A percentile compares a stretch with the other conserved stretches of the same genome.
Evolutionary conservation across 2,113 vertebrate species (phyloP).

Genomic region (Albula glossodonta): DNA sequence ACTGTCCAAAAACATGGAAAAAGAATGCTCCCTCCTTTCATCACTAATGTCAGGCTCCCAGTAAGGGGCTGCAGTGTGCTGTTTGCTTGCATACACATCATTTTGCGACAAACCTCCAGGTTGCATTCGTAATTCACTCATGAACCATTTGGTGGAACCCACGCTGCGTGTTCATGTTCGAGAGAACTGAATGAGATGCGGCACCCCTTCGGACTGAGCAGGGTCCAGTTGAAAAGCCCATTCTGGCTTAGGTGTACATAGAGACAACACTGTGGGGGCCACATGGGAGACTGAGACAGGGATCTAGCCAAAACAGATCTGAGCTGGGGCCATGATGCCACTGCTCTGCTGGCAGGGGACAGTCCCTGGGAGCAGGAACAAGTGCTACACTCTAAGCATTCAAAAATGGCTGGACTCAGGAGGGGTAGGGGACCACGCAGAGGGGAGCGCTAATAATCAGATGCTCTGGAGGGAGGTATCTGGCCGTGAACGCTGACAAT

Average conservation of each 20-base stretch:
- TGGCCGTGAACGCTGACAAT: constrained; percentile 5
- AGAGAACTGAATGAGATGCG: not conserved
- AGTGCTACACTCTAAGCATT: constrained; percentile 11
- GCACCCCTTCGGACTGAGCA: not conserved
- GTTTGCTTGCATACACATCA: not conserved
- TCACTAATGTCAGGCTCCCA: no score
- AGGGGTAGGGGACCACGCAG: not conserved
- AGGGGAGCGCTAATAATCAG: constrained; percentile 13
- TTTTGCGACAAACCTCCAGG: not conserved
- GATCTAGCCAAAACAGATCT: not conserved
- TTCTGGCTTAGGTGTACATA: not conserved
- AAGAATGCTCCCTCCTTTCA: constrained; percentile 10
- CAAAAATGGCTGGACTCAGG: not conserved
- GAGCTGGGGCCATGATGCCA: not conserved
- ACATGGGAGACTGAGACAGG: not conserved
- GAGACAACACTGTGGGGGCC: not conserved
- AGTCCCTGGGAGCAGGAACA: not conserved
- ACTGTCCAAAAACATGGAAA: constrained; percentile 42
- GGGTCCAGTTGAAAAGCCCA: not conserved
- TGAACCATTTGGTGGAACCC: not conserved
- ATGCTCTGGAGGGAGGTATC: not conserved
- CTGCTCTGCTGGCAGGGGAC: not conserved
- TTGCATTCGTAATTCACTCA: not conserved
- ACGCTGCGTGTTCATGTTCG: no score
- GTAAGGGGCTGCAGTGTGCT: not conserved